Conservation (phyloP, 2,888 invertebrate genomes). For the Barypeithes pellucidus region DNA sequence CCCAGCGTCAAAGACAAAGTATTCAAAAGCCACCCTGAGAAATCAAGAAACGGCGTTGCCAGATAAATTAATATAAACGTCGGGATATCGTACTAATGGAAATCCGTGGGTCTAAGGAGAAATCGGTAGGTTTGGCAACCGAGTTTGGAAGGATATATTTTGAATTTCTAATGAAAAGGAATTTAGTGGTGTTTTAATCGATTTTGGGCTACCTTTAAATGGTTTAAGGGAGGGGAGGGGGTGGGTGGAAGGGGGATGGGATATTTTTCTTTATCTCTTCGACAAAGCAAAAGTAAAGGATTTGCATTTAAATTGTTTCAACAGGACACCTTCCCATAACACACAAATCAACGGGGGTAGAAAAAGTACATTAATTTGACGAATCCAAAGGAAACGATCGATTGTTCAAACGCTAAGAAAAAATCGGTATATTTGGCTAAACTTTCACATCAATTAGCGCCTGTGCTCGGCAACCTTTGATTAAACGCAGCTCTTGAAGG, state of each 20-base stretch:
- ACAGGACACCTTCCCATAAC: no score
- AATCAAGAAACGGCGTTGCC: slow-evolving; percentile 20
- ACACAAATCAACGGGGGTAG: no score
- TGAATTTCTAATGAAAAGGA: slow-evolving; percentile 51
- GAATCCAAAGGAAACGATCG: no score
- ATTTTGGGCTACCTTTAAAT: slow-evolving; percentile 50
- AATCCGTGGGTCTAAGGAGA: neutral
- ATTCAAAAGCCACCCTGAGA: slow-evolving; percentile 51
- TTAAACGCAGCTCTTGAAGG: no score
- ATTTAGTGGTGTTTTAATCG: slow-evolving; percentile 44
- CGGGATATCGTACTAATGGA: neutral
- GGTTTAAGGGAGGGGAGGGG: no score
- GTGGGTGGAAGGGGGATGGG: no score
- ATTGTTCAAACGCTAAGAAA: no score
- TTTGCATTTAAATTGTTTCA: neutral
- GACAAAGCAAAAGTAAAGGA: neutral
- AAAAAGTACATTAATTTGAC: no score
- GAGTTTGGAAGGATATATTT: slow-evolving; percentile 39
- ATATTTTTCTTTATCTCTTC: slow-evolving; percentile 4
- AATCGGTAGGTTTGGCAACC: neutral
- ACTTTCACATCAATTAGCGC: no score
- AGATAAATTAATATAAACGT: neutral
- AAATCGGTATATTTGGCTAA: no score
- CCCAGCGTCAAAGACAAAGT: slow-evolving; percentile 42
- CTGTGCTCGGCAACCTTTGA: no score